Evolutionary conservation across 1,140 invertebrate genomes (phyloP).

Genomic region (Bombus pyrosoma): DNA sequence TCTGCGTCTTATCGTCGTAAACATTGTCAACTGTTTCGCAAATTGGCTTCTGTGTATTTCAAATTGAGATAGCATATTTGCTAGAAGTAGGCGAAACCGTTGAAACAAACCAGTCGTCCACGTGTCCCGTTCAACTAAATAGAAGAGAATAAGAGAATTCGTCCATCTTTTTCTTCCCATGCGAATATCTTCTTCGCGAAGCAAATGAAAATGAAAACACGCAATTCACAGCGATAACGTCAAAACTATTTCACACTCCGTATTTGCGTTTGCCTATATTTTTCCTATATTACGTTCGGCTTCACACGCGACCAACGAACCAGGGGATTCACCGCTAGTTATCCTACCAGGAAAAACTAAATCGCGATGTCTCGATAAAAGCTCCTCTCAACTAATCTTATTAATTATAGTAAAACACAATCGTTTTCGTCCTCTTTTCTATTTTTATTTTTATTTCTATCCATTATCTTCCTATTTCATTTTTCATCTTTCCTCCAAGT

Average conservation of each 20-base stretch:
- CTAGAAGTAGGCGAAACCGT: too few species aligned
- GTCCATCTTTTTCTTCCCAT: too few species aligned
- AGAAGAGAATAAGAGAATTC: neutral
- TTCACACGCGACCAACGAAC: conserved; percentile 32
- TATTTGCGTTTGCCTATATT: too few species aligned
- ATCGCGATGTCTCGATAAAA: neutral
- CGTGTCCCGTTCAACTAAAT: too few species aligned
- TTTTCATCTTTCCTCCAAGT: neutral
- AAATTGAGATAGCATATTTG: neutral
- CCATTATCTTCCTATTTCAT: neutral
- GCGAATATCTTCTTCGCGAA: neutral
- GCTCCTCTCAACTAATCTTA: neutral
- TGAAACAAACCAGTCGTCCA: neutral
- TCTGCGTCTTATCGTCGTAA: neutral
- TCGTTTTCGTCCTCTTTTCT: neutral
- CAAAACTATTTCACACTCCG: too few species aligned
- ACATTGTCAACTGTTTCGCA: neutral
- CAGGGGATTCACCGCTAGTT: conserved; percentile 44
- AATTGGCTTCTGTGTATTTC: neutral
- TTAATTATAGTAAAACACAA: neutral
- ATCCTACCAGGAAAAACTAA: conserved; percentile 43
- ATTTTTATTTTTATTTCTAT: neutral
- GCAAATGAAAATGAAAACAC: neutral
- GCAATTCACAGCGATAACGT: neutral
- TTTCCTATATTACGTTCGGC: conserved; percentile 1